A percentile compares a stretch with the other conserved stretches of the same genome.
Conservation (phyloP, 2,113 vertebrate species). For the Motacilla alba region DNA sequence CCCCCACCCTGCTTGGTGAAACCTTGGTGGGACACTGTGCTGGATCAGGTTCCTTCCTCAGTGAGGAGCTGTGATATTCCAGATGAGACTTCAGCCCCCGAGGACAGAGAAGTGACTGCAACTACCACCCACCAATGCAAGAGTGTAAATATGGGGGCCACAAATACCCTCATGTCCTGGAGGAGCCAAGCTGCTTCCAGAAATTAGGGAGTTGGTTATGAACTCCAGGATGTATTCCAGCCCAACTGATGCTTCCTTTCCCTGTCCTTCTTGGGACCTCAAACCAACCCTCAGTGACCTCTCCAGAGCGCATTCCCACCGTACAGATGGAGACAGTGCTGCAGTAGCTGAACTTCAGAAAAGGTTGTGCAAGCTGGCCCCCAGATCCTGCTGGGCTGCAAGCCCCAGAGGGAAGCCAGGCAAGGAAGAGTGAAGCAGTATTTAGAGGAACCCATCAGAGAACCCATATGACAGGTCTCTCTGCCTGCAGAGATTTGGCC, state of each 20-base stretch:
- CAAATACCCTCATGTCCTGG: not conserved
- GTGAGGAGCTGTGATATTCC: not conserved
- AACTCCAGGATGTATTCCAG: not conserved
- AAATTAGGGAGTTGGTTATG: not conserved
- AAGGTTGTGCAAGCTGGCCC: not conserved
- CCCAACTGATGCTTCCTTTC: not conserved
- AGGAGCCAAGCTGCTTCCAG: not conserved
- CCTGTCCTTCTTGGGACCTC: not conserved
- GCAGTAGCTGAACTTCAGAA: not conserved
- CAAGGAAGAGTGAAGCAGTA: not conserved
- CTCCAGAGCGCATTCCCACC: not conserved
- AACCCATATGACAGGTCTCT: not conserved
- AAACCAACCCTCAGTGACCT: not conserved
- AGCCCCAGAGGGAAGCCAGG: not conserved
- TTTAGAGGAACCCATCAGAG: not conserved
- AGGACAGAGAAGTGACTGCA: not conserved
- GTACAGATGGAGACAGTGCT: not conserved
- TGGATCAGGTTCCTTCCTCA: not conserved
- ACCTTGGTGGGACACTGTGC: not conserved
- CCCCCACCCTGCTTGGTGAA: not conserved
- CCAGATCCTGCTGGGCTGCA: not conserved
- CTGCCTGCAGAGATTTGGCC: not conserved
- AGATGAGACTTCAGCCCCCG: not conserved
- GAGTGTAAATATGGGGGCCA: not conserved
- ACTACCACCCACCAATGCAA: not conserved